Evolutionary conservation across 2,888 invertebrate species (phyloP).

Genomic region (Noctua janthe): DNA sequence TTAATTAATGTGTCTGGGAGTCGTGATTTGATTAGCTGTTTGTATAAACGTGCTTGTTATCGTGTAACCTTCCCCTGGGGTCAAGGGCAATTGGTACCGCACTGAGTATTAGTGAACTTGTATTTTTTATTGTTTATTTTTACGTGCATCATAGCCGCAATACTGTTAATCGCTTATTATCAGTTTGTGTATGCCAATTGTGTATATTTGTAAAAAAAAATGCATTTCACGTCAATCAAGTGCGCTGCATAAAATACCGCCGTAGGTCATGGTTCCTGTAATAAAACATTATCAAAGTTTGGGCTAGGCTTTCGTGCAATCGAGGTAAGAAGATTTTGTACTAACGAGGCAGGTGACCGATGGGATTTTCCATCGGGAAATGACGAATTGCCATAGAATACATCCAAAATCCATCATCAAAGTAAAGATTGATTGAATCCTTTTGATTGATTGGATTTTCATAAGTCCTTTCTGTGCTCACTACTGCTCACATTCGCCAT

Average conservation of each 20-base stretch:
- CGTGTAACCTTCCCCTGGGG: constrained; percentile 12
- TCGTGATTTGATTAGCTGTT: constrained; percentile 50
- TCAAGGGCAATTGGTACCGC: constrained; percentile 43
- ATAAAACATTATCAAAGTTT: not conserved
- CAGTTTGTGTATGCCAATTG: not conserved
- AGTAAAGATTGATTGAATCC: too few species aligned
- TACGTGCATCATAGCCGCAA: not conserved
- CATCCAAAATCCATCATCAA: too few species aligned
- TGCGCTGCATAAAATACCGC: not conserved
- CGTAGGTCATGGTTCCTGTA: not conserved
- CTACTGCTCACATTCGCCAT: not conserved
- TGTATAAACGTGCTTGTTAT: constrained; percentile 58
- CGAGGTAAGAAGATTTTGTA: not conserved
- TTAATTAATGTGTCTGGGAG: constrained; percentile 47
- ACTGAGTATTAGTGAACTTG: constrained; percentile 15
- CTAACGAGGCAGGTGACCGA: not conserved
- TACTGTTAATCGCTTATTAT: not conserved
- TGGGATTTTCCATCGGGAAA: not conserved
- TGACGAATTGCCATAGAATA: not conserved
- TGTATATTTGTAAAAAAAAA: not conserved
- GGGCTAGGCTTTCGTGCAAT: not conserved
- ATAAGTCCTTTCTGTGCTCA: not conserved
- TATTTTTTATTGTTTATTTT: not conserved
- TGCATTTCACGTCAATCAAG: not conserved
- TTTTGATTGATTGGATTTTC: not conserved